phyloP scores from a whole-genome alignment of 2,888 invertebrate species.

The Sinelater perroti region DNA sequence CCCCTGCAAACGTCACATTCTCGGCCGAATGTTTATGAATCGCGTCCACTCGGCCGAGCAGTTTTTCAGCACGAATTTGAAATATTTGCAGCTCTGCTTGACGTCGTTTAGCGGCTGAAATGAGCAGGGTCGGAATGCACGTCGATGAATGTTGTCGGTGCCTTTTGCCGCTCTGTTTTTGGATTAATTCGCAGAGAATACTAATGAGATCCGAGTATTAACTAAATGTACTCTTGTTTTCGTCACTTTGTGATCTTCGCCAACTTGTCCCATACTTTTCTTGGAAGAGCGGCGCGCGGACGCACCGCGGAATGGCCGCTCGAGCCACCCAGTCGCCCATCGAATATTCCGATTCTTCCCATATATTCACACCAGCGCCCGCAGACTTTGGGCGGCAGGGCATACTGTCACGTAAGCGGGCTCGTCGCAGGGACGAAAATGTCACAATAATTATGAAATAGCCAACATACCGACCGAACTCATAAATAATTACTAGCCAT shows the following conservation, averaged over 20 bases:
- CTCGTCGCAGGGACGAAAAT: conserved; percentile 26
- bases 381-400: conserved; percentile 4
- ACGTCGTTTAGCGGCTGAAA: conserved; percentile 60
- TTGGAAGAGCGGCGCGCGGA: conserved; percentile 27
- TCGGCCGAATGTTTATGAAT: conserved; percentile 57
- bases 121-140: conserved; percentile 57
- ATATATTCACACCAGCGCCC: conserved; percentile 27
- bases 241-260: conserved; percentile 51
- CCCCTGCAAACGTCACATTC: conserved; percentile 16
- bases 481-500: conserved; percentile 36
- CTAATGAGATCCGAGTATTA: conserved; percentile 59
- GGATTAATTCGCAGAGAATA: conserved; percentile 61
- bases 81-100: conserved; percentile 59
- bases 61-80: conserved; percentile 60
- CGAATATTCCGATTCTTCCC: conserved; percentile 26
- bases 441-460: conserved; percentile 33
- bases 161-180: conserved; percentile 60
- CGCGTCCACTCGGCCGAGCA: conserved; percentile 54
- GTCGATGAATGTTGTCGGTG: conserved; percentile 56
- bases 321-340: conserved; percentile 25
- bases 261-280: conserved; percentile 31
- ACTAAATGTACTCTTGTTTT: conserved; percentile 59
- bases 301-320: conserved; percentile 19
- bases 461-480: conserved; percentile 29
- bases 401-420: conserved; percentile 27